Percentiles rank a stretch among this genome's conserved stretches.
These are phyloP conservation scores for Heliconius erato DNA, from an alignment of 2,888 invertebrate species.

Conservation along the genomic window DNA sequence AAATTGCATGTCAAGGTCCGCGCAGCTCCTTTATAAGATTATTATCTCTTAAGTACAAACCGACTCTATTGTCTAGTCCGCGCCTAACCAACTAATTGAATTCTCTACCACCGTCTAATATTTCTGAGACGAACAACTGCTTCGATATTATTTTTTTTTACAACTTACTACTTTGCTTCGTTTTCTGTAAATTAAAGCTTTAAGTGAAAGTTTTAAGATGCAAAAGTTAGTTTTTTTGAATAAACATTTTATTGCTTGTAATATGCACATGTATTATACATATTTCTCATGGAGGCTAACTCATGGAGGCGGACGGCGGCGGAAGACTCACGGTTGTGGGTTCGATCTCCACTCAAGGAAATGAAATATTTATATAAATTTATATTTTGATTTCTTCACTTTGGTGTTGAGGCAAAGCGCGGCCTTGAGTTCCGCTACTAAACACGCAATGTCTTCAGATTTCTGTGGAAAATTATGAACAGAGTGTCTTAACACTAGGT, in stretches of 20 bases:
- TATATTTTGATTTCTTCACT: no score
- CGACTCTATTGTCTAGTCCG: conserved; percentile 41
- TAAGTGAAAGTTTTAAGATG: not conserved
- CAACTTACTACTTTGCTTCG: not conserved
- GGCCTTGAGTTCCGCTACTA: no score
- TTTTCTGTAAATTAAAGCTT: not conserved
- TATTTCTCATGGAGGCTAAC: no score
- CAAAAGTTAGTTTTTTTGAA: not conserved
- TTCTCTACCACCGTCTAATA: conserved; percentile 33
- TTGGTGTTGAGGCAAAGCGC: no score
- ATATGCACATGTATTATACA: not conserved
- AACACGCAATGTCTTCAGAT: no score
- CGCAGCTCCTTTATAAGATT: conserved; percentile 48
- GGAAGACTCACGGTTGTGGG: no score
- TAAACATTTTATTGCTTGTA: not conserved
- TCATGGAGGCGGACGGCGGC: no score
- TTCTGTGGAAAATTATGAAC: no score
- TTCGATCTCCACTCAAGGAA: no score
- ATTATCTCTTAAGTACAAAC: conserved; percentile 44
- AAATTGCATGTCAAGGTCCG: conserved; percentile 40
- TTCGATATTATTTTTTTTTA: not conserved
- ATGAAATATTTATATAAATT: no score
- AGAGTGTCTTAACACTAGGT: no score
- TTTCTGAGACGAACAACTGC: conserved; percentile 9
- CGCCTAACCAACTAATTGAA: conserved; percentile 41